phyloP scores from a whole-genome alignment of 2,888 invertebrate species.

The Tyria jacobaeae region DNA sequence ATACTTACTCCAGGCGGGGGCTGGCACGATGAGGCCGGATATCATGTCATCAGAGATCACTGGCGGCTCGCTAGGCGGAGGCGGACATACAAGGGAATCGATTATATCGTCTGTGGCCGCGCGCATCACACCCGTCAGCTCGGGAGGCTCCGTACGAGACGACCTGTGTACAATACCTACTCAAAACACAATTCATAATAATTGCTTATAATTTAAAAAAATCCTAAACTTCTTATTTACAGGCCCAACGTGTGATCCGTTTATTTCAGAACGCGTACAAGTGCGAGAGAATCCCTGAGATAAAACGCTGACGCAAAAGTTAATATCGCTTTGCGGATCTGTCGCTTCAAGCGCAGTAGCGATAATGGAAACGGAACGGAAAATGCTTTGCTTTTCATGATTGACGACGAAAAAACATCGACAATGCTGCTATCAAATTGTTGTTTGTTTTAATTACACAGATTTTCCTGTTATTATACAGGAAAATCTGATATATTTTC shows the following conservation, averaged over 20 bases:
- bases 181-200: neutral
- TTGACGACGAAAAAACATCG: slow-evolving; percentile 32
- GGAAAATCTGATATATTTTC: slow-evolving; percentile 18
- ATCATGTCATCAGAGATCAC: slow-evolving; percentile 98
- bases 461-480: slow-evolving; percentile 15
- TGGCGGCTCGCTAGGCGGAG: slow-evolving; percentile 97
- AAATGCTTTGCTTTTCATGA: slow-evolving; percentile 45
- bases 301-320: slow-evolving; percentile 38
- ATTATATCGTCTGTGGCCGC: slow-evolving; percentile 98
- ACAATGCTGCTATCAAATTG: slow-evolving; percentile 31
- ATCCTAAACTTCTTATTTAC: slow-evolving; percentile 33
- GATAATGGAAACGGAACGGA: slow-evolving; percentile 54
- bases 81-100: slow-evolving; percentile 97
- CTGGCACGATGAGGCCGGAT: slow-evolving; percentile 98
- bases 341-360: slow-evolving; percentile 37
- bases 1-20: slow-evolving; percentile 97
- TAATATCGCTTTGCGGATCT: slow-evolving; percentile 43
- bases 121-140: slow-evolving; percentile 91
- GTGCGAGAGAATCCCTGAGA: slow-evolving; percentile 17
- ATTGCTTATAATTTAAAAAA: too few species aligned
- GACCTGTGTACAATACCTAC: slow-evolving; percentile 81
- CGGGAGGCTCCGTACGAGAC: slow-evolving; percentile 93
- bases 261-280: slow-evolving; percentile 36
- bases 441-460: slow-evolving; percentile 21
- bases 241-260: slow-evolving; percentile 41